A percentile compares a stretch with the other conserved stretches of the same genome.
Evolutionary conservation across 2,797 vertebrate genomes (phyloP).

Genomic region (Okamejei kenojei): DNA sequence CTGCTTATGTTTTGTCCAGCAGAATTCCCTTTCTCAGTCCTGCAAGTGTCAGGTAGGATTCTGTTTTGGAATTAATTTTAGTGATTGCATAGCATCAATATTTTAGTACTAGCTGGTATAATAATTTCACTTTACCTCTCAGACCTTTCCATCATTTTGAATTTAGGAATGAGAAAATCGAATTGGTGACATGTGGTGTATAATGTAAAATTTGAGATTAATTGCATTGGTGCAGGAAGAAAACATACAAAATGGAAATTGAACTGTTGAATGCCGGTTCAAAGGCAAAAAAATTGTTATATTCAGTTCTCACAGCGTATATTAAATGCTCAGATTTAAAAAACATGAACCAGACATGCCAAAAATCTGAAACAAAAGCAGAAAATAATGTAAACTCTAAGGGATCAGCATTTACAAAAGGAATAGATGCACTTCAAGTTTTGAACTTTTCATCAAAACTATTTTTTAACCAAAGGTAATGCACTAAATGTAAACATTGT

Average conservation of each 20-base stretch:
- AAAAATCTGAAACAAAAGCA: background rate
- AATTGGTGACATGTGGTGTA: background rate
- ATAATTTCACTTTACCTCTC: background rate
- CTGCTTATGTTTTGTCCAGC: constrained; percentile 33
- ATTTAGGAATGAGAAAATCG: background rate
- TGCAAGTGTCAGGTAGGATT: constrained; percentile 31
- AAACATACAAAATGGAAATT: background rate
- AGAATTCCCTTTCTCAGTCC: constrained; percentile 32
- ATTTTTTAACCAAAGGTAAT: background rate
- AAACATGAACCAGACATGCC: background rate
- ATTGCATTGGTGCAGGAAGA: background rate
- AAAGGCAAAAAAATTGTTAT: constrained; percentile 1
- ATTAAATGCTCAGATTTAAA: background rate
- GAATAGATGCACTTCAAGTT: background rate
- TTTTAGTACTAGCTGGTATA: background rate
- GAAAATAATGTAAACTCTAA: background rate
- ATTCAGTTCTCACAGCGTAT: background rate
- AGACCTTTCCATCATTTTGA: constrained; percentile 2
- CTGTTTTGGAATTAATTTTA: constrained; percentile 29
- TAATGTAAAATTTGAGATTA: background rate
- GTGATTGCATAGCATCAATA: background rate
- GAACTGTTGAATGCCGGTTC: background rate
- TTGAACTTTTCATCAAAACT: background rate
- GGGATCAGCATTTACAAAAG: background rate
- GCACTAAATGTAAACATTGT: background rate